Base-by-base conservation (phyloP, 2,113 vertebrate species). In the Girardinichthys multiradiatus region DNA sequence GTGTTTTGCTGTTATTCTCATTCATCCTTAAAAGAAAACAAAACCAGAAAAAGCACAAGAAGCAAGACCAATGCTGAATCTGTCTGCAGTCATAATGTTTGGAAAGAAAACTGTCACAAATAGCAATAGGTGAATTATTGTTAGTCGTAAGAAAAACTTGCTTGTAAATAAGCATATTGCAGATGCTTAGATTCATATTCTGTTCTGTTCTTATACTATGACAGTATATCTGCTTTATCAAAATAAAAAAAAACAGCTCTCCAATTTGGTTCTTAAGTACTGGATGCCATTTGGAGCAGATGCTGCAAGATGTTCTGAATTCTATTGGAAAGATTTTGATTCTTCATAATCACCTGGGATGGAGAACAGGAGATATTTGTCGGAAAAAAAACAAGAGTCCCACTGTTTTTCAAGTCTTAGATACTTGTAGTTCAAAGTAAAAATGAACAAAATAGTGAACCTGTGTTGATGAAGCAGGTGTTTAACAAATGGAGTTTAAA, bases 261-360 rank as follows among this genome's bases (percentile, higher is more conserved):
- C 10, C 68, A 70, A 71, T 87, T 82, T 70, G 64, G 73, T 74
- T 74, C 61, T 19, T 86, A 82, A 87, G 82, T 86, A 76, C 79
- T 71, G 74, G 74, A 70, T 83, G 70, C 79, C 78, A 79, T 70
- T 77, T 80, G 37, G 62, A 83, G 79, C 76, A 87, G 86, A 82
- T 90, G 81, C 70, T 62, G 54, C 35, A 2, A 24, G 63, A 59
- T 45, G 64, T 71, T 71, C 26, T 73, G 72, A 37, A 30, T 82
- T 69, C 69, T 58, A 65, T n/a, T 24, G 39, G 42, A 66, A 65
- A 67, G 21, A 72, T 77, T 80, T 69, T 73, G 37, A 58, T 64
- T 60, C 57, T 64, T 81, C 84, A 48, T 80, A 45, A 71, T 57
- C 35, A 7, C 9, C 71, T 24, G 51, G 42, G 28, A 72, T 58